These are phyloP conservation scores for Nannoperca obscura DNA, from an alignment of 2,797 vertebrate species.

Conservation along the genomic window DNA sequence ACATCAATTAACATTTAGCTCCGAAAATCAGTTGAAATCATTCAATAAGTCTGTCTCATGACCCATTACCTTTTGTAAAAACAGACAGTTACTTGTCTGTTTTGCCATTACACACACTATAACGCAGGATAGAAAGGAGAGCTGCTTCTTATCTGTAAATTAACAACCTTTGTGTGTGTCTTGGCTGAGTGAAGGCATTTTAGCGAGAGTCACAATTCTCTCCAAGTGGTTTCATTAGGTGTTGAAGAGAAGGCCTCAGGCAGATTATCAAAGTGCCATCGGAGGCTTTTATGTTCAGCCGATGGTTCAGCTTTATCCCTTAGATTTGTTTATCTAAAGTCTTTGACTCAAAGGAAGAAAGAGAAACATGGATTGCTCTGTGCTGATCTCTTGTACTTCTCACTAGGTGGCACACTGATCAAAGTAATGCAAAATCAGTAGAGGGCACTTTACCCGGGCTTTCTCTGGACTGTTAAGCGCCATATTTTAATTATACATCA, in stretches of 20 bases:
- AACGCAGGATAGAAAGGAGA: slow-evolving; percentile 28
- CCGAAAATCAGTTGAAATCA: slow-evolving; percentile 14
- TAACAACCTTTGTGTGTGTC: slow-evolving; percentile 27
- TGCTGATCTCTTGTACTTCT: slow-evolving; percentile 58
- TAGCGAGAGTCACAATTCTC: slow-evolving; percentile 31
- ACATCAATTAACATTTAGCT: slow-evolving; percentile 21
- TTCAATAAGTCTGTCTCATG: neutral
- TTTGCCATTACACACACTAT: slow-evolving; percentile 23
- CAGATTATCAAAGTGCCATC: slow-evolving; percentile 73
- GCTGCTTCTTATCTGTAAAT: slow-evolving; percentile 41
- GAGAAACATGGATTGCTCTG: slow-evolving; percentile 28
- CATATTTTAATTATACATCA: slow-evolving; percentile 37
- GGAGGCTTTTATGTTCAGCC: slow-evolving; percentile 69
- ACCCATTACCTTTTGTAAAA: slow-evolving; percentile 35
- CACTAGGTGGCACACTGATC: slow-evolving; percentile 79
- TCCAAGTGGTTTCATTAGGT: slow-evolving; percentile 54
- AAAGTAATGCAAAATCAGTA: slow-evolving; percentile 60
- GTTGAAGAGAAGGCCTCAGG: slow-evolving; percentile 56
- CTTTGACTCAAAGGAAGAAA: slow-evolving; percentile 59
- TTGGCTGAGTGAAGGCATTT: slow-evolving; percentile 30
- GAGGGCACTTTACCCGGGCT: slow-evolving; percentile 6
- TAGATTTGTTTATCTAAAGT: slow-evolving; percentile 63
- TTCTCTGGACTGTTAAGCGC: slow-evolving; percentile 22
- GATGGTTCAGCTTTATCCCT: slow-evolving; percentile 34
- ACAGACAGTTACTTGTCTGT: neutral